Percentiles rank a stretch among this genome's conserved stretches.
Conservation (phyloP, 2,797 vertebrate genomes). For the Fistularia tabacaria region DNA sequence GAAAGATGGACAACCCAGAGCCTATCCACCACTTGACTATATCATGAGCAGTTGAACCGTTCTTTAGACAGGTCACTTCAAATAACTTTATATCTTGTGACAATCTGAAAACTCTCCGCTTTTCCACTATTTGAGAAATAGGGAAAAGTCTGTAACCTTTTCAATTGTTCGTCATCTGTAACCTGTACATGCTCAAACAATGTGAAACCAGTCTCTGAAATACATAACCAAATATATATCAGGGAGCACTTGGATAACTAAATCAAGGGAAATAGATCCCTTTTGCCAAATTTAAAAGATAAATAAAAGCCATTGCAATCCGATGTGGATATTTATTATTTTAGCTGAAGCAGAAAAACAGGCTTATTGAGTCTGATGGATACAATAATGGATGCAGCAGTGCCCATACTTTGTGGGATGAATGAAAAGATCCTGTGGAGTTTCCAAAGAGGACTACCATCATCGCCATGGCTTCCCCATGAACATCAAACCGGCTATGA, state of each 20-base stretch:
- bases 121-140: constrained; percentile 1
- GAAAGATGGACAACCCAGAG: constrained; percentile 13
- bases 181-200: too few relatives aligned
- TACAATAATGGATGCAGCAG: constrained; percentile 60
- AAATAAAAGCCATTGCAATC: too few relatives aligned
- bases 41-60: constrained; percentile 13
- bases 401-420: constrained; percentile 55
- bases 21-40: constrained; percentile 5
- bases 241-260: too few relatives aligned
- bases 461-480: constrained; percentile 12
- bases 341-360: constrained; percentile 54
- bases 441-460: constrained; percentile 37
- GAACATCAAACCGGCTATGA: constrained; percentile 26
- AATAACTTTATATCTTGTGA: constrained; percentile 40
- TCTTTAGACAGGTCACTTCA: constrained; percentile 22
- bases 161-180: too few relatives aligned
- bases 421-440: constrained; percentile 54
- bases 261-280: too few relatives aligned
- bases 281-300: too few relatives aligned
- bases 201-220: too few relatives aligned
- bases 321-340: constrained; percentile 51
- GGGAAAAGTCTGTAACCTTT: background rate
- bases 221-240: too few relatives aligned
- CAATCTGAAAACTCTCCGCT: constrained; percentile 14
- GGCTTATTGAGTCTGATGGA: constrained; percentile 59